Base-by-base conservation (phyloP, 2,888 invertebrate species). In the Andrena praecox region DNA sequence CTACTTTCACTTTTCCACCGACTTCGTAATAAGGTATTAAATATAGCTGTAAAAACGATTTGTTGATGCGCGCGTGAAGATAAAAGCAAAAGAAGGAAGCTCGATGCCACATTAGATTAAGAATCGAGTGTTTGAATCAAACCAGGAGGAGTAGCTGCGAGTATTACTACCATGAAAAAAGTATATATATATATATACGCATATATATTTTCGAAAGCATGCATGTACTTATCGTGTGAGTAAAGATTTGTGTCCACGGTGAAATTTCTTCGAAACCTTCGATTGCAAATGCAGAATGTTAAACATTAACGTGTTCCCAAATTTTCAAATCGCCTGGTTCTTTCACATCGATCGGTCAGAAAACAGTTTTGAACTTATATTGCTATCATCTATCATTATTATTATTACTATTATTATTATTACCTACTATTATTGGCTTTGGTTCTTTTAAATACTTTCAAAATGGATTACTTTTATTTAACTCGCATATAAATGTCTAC, bases 401-500 rank as follows among this genome's bases (percentile, higher is more conserved):
- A 42, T 42, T 42, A 4, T 16, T 33, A 8, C 8, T 42, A 42
- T 3, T 42, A 42, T 5, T 42, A 5, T 16, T 42, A 42, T 4
- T 42, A 42, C 12, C 42, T 33, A 33, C 33, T 66, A 60, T 68
- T 77, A 79, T 82, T 77, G 64, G 59, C 71, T 70, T 67, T 64
- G 42, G 66, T 52, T 69, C 60, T 70, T 67, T 82, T 31, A 75
- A 60, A 70, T 68, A 60, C 54, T 70, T 80, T 82, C 63, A 77
- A 72, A 83, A 85, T 42, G 74, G 63, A 85, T 82, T 82, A 83
- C 62, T 86, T 87, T 88, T 88, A 89, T 88, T 91, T 91, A 88
- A 89, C 87, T 89, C 89, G 87, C 88, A 90, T 90, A 90, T 89
- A 89, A 91, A 89, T 91, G 91, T 91, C 92, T 92, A 93, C 93